Percentiles rank a stretch among this genome's conserved stretches.
Evolutionary conservation across 1,140 invertebrate species (phyloP).

Genomic region (Aphaenogaster ashmeadi): DNA sequence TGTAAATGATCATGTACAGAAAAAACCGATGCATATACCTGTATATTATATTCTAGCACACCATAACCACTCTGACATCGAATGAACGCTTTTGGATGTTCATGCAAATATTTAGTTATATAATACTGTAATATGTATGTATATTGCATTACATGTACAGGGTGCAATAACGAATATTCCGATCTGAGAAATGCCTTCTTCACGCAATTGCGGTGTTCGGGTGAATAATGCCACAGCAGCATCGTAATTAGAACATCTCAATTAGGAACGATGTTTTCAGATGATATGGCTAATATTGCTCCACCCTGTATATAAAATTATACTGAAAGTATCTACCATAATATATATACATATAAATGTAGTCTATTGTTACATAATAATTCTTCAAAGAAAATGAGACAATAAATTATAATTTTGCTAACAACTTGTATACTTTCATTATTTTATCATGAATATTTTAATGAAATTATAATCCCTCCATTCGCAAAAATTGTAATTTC

Average conservation of each 20-base stretch:
- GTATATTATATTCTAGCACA: conserved; percentile 65
- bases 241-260: conserved; percentile 32
- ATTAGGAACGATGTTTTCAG: conserved; percentile 26
- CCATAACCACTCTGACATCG: conserved; percentile 74
- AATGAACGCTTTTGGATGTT: conserved; percentile 83
- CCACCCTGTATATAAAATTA: conserved; percentile 73
- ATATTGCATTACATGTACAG: conserved; percentile 72
- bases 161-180: conserved; percentile 37
- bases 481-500: not conserved
- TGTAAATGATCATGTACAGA: conserved; percentile 75
- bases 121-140: conserved; percentile 72
- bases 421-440: conserved; percentile 49
- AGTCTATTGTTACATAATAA: conserved; percentile 84
- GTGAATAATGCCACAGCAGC: not conserved
- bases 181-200: conserved; percentile 48
- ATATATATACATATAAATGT: conserved; percentile 80
- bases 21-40: conserved; percentile 52
- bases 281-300: conserved; percentile 29
- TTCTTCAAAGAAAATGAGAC: conserved; percentile 85
- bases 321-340: conserved; percentile 83
- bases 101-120: conserved; percentile 73
- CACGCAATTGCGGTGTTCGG: not conserved
- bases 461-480: not conserved
- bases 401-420: conserved; percentile 87
- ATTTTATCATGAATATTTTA: not conserved